A percentile compares a stretch with the other conserved stretches of the same genome.
Evolutionary conservation across 1,140 invertebrate species (phyloP).

Genomic region (Frieseomelitta varia): DNA sequence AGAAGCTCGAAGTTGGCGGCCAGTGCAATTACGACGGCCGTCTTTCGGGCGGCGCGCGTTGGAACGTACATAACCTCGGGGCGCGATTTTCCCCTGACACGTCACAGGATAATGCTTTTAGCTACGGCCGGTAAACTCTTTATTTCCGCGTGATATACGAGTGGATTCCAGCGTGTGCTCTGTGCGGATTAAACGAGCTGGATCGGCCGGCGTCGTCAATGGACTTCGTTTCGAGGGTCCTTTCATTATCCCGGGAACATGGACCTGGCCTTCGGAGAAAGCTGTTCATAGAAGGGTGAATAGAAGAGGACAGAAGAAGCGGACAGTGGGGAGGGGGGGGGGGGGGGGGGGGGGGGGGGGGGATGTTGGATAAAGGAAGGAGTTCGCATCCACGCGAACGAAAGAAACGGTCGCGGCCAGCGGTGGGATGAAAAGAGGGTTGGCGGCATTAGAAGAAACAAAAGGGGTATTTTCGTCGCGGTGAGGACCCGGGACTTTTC

Average conservation of each 20-base stretch:
- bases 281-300: conserved; percentile 21
- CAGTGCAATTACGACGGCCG: conserved; percentile 39
- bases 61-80: conserved; percentile 20
- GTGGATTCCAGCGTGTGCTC: conserved; percentile 59
- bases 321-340: no score
- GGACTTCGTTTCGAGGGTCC: conserved; percentile 66
- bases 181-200: conserved; percentile 65
- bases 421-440: conserved; percentile 36
- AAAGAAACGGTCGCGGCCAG: conserved; percentile 15
- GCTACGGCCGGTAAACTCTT: conserved; percentile 66
- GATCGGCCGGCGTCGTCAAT: conserved; percentile 64
- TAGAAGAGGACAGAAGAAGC: background rate
- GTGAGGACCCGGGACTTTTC: conserved; percentile 57
- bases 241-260: conserved; percentile 66
- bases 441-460: conserved; percentile 67
- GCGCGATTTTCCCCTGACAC: conserved; percentile 52
- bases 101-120: conserved; percentile 65
- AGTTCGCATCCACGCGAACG: background rate
- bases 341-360: background rate
- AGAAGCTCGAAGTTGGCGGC: background rate
- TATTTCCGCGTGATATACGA: conserved; percentile 68
- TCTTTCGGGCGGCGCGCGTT: conserved; percentile 25
- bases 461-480: conserved; percentile 66
- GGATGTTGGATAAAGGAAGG: background rate
- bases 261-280: conserved; percentile 33